Evolutionary conservation across 2,113 vertebrate genomes (phyloP), one percentile per base, ranked within the genome.

Genomic region (Pithys albifrons): DNA sequence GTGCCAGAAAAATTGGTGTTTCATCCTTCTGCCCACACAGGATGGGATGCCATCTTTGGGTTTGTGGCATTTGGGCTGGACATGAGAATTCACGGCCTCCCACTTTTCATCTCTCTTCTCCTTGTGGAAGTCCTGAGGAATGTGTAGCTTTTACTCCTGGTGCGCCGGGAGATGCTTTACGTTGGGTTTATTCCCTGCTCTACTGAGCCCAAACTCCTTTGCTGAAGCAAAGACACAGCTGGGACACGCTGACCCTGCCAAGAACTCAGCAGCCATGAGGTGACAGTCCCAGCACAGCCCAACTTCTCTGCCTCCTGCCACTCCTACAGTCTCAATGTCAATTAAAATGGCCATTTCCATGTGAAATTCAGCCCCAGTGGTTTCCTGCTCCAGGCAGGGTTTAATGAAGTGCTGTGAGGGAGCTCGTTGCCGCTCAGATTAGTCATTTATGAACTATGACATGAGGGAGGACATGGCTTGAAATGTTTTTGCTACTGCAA

Each of bases 191-290:
- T 15, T 13, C 41, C 61, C 33, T 6, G 66, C 65, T 78, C 70
- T 2, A 3, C 35, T 11, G 25, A 77, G 72, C 66, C 71, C 66
- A 14, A 7, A 9, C 27, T 17, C 29, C 4, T 13, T 24, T 19
- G 37, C 41, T 8, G 49, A 10, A 39, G 62, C 78, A 35, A 33
- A 61, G 51, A 51, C 11, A 3, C 45, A 20, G 72, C 33, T 1
- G 0, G 71, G 59, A 76, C 0, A 1, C 37, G 3, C 14, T 1
- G 19, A 33, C 39, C 46, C 58, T 15, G 65, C 73, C 0, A 2
- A 79, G 64, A 90, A 29, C 46, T 2, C 67, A 0, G 27, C 57
- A 37, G 74, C 83, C 83, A 43, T 19, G 2, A 43, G 57, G 67
- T 10, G 1, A 35, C 45, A 4, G 61, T 43, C 24, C 52, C 35